Evolutionary conservation across 2,888 invertebrate species (phyloP).

Genomic region (Panopea generosa): DNA sequence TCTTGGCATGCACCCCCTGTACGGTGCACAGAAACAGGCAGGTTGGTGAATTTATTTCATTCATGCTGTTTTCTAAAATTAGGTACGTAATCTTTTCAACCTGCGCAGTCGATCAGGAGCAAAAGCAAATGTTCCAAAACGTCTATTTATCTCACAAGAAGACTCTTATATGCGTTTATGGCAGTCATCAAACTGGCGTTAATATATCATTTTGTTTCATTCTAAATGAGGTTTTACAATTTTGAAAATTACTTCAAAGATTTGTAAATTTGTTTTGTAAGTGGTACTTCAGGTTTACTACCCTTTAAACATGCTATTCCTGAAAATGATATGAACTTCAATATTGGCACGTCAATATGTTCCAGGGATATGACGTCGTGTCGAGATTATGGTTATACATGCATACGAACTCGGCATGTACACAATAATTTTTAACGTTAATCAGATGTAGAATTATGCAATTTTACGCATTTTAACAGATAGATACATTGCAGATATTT

Average conservation of each 20-base stretch:
- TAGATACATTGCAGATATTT: too few species aligned
- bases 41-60: not conserved
- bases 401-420: too few species aligned
- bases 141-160: conserved; percentile 1
- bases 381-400: too few species aligned
- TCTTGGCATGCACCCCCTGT: not conserved
- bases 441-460: too few species aligned
- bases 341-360: too few species aligned
- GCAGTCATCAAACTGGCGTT: conserved; percentile 40
- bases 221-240: conserved; percentile 52
- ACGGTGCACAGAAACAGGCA: too few species aligned
- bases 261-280: conserved; percentile 46
- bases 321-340: too few species aligned
- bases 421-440: too few species aligned
- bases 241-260: conserved; percentile 47
- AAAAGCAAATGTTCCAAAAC: not conserved
- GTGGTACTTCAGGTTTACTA: conserved; percentile 39
- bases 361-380: too few species aligned
- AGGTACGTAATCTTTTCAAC: not conserved
- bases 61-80: conserved; percentile 1
- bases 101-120: not conserved
- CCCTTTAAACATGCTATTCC: conserved; percentile 12
- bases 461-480: too few species aligned
- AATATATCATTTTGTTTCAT: conserved; percentile 39
- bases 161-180: not conserved